Conservation (phyloP, 1,140 invertebrate species). For the Wiebesia pumilae region DNA sequence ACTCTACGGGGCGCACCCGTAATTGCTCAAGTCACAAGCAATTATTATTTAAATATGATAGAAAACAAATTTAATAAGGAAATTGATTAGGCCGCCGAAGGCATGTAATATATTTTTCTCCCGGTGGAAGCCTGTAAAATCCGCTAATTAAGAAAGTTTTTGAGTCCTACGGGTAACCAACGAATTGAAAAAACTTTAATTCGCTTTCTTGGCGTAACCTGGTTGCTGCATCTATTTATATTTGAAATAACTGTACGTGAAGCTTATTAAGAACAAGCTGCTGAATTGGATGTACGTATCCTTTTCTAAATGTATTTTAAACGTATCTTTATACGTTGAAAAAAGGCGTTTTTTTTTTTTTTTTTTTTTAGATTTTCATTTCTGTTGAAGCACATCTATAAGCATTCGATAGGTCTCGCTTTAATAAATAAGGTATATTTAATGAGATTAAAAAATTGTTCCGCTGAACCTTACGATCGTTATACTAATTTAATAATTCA, state of each 20-base stretch:
- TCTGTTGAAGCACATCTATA: too few relatives aligned
- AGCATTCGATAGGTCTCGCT: too few relatives aligned
- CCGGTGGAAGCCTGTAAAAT: neutral
- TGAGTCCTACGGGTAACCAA: neutral
- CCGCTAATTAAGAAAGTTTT: neutral
- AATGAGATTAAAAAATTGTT: too few relatives aligned
- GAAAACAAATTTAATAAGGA: slow-evolving; percentile 13
- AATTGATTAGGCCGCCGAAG: neutral
- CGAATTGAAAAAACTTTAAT: neutral
- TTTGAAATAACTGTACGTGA: neutral
- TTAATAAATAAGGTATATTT: too few relatives aligned
- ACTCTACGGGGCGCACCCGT: neutral
- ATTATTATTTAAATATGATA: slow-evolving; percentile 16
- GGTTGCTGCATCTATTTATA: neutral
- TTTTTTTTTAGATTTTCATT: too few relatives aligned
- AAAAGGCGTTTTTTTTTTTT: too few relatives aligned
- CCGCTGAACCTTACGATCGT: too few relatives aligned
- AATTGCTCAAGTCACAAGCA: slow-evolving; percentile 3
- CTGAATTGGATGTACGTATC: neutral
- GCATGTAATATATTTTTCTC: neutral
- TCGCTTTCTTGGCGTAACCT: neutral
- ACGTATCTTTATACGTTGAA: too few relatives aligned
- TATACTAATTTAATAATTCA: too few relatives aligned
- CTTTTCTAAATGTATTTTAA: too few relatives aligned
- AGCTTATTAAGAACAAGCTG: neutral